These are phyloP conservation scores for Neodiprion virginianus DNA, from an alignment of 1,140 invertebrate species.

Conservation along the genomic window DNA sequence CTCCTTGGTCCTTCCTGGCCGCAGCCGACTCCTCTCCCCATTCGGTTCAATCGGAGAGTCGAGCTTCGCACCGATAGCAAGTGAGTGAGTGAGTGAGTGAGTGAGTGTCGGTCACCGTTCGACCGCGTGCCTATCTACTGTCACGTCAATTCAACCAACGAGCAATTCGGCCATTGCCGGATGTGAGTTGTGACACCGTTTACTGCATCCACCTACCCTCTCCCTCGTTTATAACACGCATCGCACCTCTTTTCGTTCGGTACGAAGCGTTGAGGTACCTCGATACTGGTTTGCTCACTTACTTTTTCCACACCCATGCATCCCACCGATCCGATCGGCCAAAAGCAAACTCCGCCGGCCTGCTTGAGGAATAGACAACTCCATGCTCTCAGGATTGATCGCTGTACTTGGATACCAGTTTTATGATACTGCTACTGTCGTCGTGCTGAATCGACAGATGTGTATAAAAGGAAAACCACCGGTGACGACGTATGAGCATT, in stretches of 20 bases:
- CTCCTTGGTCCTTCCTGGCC: not conserved
- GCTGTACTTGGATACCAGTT: too few species aligned
- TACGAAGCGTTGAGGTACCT: not conserved
- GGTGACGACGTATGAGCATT: too few species aligned
- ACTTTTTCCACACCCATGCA: too few species aligned
- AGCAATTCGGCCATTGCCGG: not conserved
- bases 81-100: not conserved
- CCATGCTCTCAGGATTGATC: too few species aligned
- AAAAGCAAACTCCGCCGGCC: too few species aligned
- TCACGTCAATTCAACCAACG: slow-evolving; percentile 2
- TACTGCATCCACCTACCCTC: not conserved
- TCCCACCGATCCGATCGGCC: too few species aligned
- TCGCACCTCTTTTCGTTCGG: too few species aligned
- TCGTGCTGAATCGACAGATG: too few species aligned
- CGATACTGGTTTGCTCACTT: not conserved
- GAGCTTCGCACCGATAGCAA: not conserved
- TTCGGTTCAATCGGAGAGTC: not conserved
- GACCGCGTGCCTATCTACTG: not conserved
- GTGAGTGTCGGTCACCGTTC: slow-evolving; percentile 4
- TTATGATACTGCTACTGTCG: too few species aligned
- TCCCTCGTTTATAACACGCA: too few species aligned
- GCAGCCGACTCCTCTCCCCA: not conserved
- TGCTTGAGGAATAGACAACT: too few species aligned
- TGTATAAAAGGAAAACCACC: too few species aligned
- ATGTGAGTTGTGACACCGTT: not conserved